Evolutionary conservation across 2,888 invertebrate species (phyloP).

Genomic region (Cephalotes varians): DNA sequence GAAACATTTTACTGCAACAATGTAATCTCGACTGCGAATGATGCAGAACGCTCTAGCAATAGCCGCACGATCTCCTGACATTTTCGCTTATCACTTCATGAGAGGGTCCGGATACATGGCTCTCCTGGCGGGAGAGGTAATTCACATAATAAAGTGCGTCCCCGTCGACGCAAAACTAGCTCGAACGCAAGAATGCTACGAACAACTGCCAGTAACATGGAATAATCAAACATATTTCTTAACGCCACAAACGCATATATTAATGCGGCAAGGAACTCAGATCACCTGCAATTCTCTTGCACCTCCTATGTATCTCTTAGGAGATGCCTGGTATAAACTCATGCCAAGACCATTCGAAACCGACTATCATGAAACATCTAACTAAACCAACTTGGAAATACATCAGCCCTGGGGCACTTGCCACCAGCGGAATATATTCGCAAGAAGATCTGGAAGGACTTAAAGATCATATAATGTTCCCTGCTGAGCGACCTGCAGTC

Average conservation of each 20-base stretch:
- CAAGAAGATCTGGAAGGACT: too few relatives aligned
- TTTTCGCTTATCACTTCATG: background rate
- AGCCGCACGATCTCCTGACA: background rate
- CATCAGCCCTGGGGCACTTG: background rate
- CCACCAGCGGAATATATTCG: too few relatives aligned
- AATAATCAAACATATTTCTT: background rate
- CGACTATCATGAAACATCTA: background rate
- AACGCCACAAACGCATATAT: background rate
- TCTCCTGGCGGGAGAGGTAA: background rate
- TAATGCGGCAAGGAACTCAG: background rate
- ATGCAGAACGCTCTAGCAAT: background rate
- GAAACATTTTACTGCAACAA: background rate
- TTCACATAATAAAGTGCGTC: background rate
- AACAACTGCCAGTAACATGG: background rate
- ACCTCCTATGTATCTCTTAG: background rate
- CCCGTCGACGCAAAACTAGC: background rate
- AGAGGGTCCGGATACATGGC: background rate
- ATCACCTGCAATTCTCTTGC: background rate
- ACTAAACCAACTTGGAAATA: background rate
- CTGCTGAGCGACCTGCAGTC: background rate
- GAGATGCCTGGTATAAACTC: too few relatives aligned
- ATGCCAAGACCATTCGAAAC: background rate
- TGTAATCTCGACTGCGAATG: background rate
- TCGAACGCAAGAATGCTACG: background rate
- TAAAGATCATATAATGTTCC: conserved; percentile 21